Percentiles rank a stretch among this genome's conserved stretches.
Conservation (phyloP, 2,888 invertebrate genomes). For the Orthonevra nobilis region DNA sequence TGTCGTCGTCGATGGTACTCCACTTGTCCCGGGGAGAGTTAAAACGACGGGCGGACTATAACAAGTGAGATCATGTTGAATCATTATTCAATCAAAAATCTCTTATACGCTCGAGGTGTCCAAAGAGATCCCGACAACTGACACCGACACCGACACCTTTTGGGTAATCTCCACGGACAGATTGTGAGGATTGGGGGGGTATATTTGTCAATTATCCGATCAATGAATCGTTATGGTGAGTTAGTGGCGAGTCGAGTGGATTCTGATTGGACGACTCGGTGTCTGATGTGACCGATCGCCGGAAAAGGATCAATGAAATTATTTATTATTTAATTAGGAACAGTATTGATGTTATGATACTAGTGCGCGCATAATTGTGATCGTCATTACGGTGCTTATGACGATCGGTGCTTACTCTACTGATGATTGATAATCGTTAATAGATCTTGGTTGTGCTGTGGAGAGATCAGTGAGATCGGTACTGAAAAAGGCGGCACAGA, state of each 20-base stretch:
- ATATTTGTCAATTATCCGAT: constrained; percentile 67
- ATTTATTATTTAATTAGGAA: constrained; percentile 71
- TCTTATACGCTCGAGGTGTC: constrained; percentile 53
- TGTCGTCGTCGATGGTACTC: constrained; percentile 4
- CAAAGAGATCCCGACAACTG: constrained; percentile 56
- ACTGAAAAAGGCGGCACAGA: neutral
- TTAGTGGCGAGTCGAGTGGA: constrained; percentile 53
- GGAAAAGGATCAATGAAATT: constrained; percentile 62
- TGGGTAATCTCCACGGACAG: constrained; percentile 34
- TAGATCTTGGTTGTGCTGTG: constrained; percentile 21
- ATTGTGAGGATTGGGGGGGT: constrained; percentile 42
- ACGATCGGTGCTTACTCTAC: constrained; percentile 18
- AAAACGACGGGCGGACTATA: neutral
- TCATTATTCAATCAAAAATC: constrained; percentile 70
- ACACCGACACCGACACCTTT: too few relatives aligned
- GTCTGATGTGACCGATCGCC: constrained; percentile 59
- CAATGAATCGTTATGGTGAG: constrained; percentile 56
- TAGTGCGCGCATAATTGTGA: constrained; percentile 53
- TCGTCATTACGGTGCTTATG: constrained; percentile 46
- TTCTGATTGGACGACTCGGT: constrained; percentile 46
- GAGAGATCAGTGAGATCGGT: neutral
- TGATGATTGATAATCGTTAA: constrained; percentile 67
- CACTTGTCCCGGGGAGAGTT: neutral
- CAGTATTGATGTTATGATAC: constrained; percentile 69
- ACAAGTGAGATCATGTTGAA: constrained; percentile 64